These are phyloP conservation scores for Andricus grossulariae DNA, from an alignment of 1,140 invertebrate genomes.

Conservation along the genomic window DNA sequence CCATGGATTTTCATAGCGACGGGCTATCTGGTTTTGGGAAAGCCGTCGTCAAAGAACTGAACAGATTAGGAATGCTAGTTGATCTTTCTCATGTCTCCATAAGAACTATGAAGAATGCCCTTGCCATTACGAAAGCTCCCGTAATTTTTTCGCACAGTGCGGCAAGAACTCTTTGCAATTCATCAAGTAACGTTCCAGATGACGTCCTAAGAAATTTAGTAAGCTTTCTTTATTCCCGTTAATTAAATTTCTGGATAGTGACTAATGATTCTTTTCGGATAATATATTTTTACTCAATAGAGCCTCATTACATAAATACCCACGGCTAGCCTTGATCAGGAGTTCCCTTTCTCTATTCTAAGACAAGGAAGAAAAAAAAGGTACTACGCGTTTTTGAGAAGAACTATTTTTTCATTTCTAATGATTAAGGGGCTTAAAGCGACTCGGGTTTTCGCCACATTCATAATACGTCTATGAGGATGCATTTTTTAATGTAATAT, in stretches of 20 bases:
- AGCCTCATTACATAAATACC: too few species aligned
- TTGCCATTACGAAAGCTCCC: conserved; percentile 89
- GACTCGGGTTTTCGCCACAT: too few species aligned
- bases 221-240: conserved; percentile 52
- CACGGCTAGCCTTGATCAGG: too few species aligned
- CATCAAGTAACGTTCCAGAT: conserved; percentile 92
- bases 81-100: conserved; percentile 93
- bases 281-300: too few species aligned
- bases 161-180: conserved; percentile 90
- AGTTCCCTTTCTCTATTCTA: too few species aligned
- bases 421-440: too few species aligned
- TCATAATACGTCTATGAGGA: too few species aligned
- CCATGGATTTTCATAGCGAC: conserved; percentile 77
- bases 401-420: too few species aligned
- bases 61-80: conserved; percentile 94
- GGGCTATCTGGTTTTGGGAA: conserved; percentile 84
- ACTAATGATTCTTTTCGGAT: too few species aligned
- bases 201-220: conserved; percentile 88
- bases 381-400: too few species aligned
- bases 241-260: neutral
- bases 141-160: conserved; percentile 96
- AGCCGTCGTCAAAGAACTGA: conserved; percentile 90
- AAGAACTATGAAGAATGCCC: conserved; percentile 88
- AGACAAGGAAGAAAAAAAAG: too few species aligned
- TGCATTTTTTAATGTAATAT: too few species aligned